Conservation (phyloP, 2,797 vertebrate genomes). For the Molossus molossus region DNA sequence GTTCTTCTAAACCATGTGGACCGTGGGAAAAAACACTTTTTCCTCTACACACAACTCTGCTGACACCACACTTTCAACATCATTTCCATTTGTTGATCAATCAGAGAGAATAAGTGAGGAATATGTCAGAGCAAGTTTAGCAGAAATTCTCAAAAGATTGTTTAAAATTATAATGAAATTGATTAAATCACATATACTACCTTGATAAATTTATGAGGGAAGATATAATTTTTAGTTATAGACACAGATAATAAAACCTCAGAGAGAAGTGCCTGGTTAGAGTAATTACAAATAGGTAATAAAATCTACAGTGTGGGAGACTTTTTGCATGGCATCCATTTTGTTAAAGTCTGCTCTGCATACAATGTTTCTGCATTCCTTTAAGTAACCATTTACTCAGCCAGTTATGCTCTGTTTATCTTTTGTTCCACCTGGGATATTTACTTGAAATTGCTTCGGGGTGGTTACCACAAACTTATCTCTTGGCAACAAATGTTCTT, state of each 20-base stretch:
- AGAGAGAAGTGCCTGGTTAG: neutral
- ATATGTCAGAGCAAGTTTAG: neutral
- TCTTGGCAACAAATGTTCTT: too few relatives aligned
- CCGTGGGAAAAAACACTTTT: neutral
- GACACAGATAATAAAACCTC: neutral
- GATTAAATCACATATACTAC: neutral
- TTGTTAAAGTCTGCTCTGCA: too few relatives aligned
- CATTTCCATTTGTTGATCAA: neutral
- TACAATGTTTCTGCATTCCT: too few relatives aligned
- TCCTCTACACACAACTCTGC: neutral
- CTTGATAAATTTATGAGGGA: neutral
- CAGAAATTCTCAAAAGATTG: neutral
- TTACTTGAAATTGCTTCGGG: too few relatives aligned
- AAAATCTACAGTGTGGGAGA: neutral
- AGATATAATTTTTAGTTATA: neutral
- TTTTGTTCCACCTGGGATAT: too few relatives aligned
- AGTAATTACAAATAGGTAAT: neutral
- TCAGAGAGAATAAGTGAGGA: neutral
- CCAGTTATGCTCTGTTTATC: too few relatives aligned
- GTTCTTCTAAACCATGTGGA: neutral
- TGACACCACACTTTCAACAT: neutral
- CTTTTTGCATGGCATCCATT: too few relatives aligned
- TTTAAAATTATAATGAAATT: neutral
- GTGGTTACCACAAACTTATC: too few relatives aligned
- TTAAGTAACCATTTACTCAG: too few relatives aligned